Evolutionary conservation across 2,113 vertebrate species (phyloP).

Genomic region (Lonchura striata): DNA sequence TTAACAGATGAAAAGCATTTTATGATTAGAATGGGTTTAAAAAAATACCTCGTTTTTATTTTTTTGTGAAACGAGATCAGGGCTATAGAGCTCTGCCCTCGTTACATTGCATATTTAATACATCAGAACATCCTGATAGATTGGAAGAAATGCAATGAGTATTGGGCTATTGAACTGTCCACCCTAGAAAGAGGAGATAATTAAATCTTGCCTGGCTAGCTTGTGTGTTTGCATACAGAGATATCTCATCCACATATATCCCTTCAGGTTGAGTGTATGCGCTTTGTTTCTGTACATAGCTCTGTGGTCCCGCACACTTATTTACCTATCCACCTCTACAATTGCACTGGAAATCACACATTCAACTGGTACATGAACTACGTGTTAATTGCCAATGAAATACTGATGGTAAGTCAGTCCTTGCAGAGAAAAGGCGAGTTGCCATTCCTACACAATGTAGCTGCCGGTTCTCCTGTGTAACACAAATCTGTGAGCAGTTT

Average conservation of each 20-base stretch:
- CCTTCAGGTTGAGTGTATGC: not conserved
- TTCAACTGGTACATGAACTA: slow-evolving; percentile 41
- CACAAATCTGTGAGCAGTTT: not conserved
- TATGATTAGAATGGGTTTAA: not conserved
- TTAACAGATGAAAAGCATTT: not conserved
- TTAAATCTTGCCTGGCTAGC: not conserved
- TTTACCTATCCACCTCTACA: not conserved
- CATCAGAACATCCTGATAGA: slow-evolving; percentile 28
- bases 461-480: slow-evolving; percentile 4
- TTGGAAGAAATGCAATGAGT: not conserved
- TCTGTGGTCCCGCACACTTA: not conserved
- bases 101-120: slow-evolving; percentile 65
- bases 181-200: slow-evolving; percentile 46
- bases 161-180: slow-evolving; percentile 54
- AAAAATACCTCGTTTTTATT: not conserved
- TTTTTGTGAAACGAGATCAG: not conserved
- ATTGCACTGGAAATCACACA: not conserved
- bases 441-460: slow-evolving; percentile 14
- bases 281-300: not conserved
- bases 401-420: not conserved
- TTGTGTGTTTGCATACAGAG: not conserved
- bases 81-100: slow-evolving; percentile 52
- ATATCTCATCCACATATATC: not conserved
- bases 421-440: not conserved
- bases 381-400: slow-evolving; percentile 19